phyloP scores from a whole-genome alignment of 1,140 invertebrate species.

The Diuraphis noxia region DNA sequence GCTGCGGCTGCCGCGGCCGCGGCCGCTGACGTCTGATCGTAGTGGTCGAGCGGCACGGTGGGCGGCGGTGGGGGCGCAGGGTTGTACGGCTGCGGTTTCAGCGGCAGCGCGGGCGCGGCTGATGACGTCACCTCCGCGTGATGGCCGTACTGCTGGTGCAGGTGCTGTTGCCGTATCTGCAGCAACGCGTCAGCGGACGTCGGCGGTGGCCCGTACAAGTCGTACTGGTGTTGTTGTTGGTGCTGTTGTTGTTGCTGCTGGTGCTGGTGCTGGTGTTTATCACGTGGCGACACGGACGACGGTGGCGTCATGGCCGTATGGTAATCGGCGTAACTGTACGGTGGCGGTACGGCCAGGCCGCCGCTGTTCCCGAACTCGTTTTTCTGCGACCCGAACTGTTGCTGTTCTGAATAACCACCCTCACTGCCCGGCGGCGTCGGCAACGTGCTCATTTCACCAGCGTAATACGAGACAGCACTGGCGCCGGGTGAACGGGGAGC shows the following conservation, averaged over 20 bases:
- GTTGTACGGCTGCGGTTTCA: conserved; percentile 89
- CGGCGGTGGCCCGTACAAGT: conserved; percentile 54
- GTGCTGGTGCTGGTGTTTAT: conserved; percentile 73
- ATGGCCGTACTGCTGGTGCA: conserved; percentile 62
- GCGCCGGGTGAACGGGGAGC: conserved; percentile 66
- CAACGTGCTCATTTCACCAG: conserved; percentile 67
- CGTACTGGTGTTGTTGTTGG: conserved; percentile 61
- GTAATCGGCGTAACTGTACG: conserved; percentile 75
- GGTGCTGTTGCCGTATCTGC: conserved; percentile 52
- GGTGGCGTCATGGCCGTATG: conserved; percentile 94
- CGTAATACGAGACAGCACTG: conserved; percentile 60
- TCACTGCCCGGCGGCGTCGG: conserved; percentile 85
- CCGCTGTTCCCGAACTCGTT: conserved; percentile 64
- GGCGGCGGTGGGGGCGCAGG: conserved; percentile 70
- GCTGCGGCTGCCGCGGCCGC: conserved; percentile 75
- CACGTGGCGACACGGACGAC: conserved; percentile 88
- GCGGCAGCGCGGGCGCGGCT: conserved; percentile 71
- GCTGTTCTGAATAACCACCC: conserved; percentile 72
- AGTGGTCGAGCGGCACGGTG: conserved; percentile 65
- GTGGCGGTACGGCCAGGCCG: conserved; percentile 66
- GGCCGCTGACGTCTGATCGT: conserved; percentile 66
- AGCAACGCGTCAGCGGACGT: conserved; percentile 56
- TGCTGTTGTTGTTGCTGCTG: conserved; percentile 59
- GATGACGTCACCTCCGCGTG: conserved; percentile 60
- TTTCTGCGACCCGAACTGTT: conserved; percentile 66